Percentiles rank a stretch among this genome's conserved stretches.
These are phyloP conservation scores for Pseudoatta argentina DNA, from an alignment of 1,140 invertebrate genomes.

Conservation along the genomic window DNA sequence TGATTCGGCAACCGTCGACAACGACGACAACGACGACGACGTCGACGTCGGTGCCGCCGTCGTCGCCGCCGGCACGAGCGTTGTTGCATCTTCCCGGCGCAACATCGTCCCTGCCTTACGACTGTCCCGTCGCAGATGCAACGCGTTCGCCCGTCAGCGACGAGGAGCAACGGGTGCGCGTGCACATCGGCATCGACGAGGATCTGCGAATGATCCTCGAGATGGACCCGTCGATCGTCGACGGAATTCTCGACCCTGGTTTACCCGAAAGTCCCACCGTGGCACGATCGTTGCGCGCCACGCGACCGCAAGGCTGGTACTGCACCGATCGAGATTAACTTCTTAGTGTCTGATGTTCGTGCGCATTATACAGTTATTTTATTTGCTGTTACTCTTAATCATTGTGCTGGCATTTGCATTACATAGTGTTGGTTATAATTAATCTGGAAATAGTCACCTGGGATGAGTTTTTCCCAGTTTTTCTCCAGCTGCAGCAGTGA, in stretches of 20 bases:
- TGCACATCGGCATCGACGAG: conserved; percentile 88
- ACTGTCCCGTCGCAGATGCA: neutral
- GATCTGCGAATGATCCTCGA: conserved; percentile 89
- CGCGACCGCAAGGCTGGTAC: conserved; percentile 84
- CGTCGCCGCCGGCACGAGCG: conserved; percentile 36
- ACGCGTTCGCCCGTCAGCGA: conserved; percentile 9
- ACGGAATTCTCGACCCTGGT: conserved; percentile 78
- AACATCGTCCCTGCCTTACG: conserved; percentile 39
- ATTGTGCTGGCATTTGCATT: neutral
- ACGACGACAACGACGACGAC: conserved; percentile 26
- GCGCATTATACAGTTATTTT: conserved; percentile 38
- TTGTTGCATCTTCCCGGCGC: neutral
- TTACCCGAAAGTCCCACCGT: conserved; percentile 65
- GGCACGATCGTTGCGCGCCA: conserved; percentile 77
- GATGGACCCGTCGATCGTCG: conserved; percentile 89
- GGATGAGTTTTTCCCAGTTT: no score
- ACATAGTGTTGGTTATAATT: neutral
- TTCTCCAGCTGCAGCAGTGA: no score
- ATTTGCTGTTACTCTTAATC: conserved; percentile 24
- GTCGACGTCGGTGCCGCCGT: conserved; percentile 24
- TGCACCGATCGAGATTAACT: conserved; percentile 62
- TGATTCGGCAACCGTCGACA: neutral
- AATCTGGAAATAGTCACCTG: no score
- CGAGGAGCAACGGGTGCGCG: conserved; percentile 81
- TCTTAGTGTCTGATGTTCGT: conserved; percentile 56